Base-by-base conservation (phyloP, 2,797 vertebrate species). In the Myotis myotis region DNA sequence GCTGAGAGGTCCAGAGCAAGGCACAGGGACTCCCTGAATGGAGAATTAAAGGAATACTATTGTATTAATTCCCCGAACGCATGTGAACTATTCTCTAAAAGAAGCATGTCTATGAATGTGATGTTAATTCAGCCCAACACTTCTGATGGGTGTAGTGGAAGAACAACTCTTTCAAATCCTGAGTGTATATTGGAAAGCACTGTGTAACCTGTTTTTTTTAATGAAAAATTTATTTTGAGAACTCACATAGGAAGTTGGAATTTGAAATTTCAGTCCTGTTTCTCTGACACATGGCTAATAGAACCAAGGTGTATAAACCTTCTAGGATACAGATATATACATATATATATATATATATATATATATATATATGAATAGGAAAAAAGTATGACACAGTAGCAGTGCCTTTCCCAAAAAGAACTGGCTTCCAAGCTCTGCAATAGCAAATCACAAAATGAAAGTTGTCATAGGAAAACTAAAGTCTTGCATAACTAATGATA, bases 151-250 rank as follows among this genome's bases (percentile, higher is more conserved):
- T 98, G 98, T 91, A 98, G 98, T 2, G 98, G 98, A 96, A 99
- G 98, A 98, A 98, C 98, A 62, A 97, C 98, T 96, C 98, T 98
- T 97, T 99, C 98, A 94, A 98, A 99, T 94, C 99, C 99, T 78
- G 99, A 99, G 98, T 99, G 99, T 99, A 99, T 99, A 98, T 98
- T 99, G 97, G 99, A 99, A 98, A 99, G 99, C 98, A 99, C 99
- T 80, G 99, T 99, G 97, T 99, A 98, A 99, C 97, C 96, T 94
- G 91, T 74, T 97, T 96, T 97, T 97, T 98, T 98, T 87, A 94
- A 96, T 86, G 95, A 93, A 96, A 96, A 55, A 71, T 28, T 94
- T 89, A 96, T 97, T 96, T 97, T 92, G 95, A 97, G 97, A 98
- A 97, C 97, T 98, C 97, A 98, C 97, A 97, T 72, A 81, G 98